A percentile compares a stretch with the other conserved stretches of the same genome.
Conservation (phyloP, 2,888 invertebrate genomes). For the Euphydryas editha region DNA sequence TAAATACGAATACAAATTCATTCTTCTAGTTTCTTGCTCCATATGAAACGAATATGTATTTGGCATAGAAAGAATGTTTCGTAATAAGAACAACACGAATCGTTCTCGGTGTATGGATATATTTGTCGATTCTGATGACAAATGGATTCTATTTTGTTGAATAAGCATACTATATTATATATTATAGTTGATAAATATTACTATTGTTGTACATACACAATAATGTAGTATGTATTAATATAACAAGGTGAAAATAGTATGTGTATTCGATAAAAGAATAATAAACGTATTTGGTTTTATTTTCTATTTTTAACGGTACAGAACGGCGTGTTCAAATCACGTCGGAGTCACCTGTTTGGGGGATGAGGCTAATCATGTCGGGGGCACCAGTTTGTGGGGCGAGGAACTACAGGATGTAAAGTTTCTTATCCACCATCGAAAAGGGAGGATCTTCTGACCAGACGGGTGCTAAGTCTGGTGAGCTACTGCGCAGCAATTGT, state of each 20-base stretch:
- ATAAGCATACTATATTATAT: background rate
- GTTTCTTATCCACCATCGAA: no score
- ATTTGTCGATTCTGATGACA: conserved; percentile 25
- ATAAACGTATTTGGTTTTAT: no score
- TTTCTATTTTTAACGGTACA: no score
- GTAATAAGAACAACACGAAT: conserved; percentile 20
- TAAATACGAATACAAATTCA: conserved; percentile 7
- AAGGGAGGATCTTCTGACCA: no score
- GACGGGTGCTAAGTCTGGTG: no score
- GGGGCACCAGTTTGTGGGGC: no score
- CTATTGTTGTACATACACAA: background rate
- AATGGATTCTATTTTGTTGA: conserved; percentile 12
- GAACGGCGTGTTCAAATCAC: no score
- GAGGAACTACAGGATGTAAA: no score
- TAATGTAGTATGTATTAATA: no score
- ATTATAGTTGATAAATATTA: conserved; percentile 17
- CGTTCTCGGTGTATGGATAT: conserved; percentile 8
- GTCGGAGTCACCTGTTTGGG: no score
- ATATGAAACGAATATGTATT: conserved; percentile 25
- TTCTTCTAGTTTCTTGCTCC: conserved; percentile 17
- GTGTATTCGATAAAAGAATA: background rate
- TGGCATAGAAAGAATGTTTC: conserved; percentile 23
- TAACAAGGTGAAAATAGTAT: background rate
- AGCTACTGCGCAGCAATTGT: no score
- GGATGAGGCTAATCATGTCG: no score